These are phyloP conservation scores for Tautogolabrus adspersus DNA, from an alignment of 2,113 vertebrate species.

Conservation along the genomic window DNA sequence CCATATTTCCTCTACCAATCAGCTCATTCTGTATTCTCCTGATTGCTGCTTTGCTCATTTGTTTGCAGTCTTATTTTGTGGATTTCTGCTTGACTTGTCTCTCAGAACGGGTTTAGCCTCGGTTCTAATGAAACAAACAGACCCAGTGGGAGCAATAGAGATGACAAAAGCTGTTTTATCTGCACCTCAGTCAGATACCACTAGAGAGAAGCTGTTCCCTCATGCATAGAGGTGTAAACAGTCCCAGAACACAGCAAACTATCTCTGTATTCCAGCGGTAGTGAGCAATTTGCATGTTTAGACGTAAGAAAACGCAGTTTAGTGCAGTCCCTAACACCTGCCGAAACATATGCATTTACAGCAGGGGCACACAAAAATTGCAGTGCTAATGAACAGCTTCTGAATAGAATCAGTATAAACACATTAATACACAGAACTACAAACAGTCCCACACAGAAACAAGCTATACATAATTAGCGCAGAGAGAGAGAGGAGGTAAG, in stretches of 20 bases:
- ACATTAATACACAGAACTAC: slow-evolving; percentile 17
- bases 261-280: slow-evolving; percentile 5
- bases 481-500: slow-evolving; percentile 39
- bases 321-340: slow-evolving; percentile 20
- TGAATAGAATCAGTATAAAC: slow-evolving; percentile 26
- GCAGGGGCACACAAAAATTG: not conserved
- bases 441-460: slow-evolving; percentile 36
- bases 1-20: slow-evolving; percentile 9
- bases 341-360: slow-evolving; percentile 29
- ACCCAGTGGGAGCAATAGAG: slow-evolving; percentile 43
- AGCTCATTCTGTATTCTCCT: slow-evolving; percentile 25
- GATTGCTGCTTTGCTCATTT: slow-evolving; percentile 52
- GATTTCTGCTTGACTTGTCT: slow-evolving; percentile 45
- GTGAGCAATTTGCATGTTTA: slow-evolving; percentile 40
- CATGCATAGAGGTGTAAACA: slow-evolving; percentile 44
- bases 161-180: slow-evolving; percentile 57
- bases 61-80: slow-evolving; percentile 54
- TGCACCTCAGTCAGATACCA: slow-evolving; percentile 32
- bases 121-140: slow-evolving; percentile 55
- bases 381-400: slow-evolving; percentile 23
- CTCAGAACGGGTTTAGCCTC: slow-evolving; percentile 40
- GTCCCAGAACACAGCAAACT: slow-evolving; percentile 18
- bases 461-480: slow-evolving; percentile 67
- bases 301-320: slow-evolving; percentile 11
- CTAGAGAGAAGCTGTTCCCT: slow-evolving; percentile 30